Evolutionary conservation across 2,797 vertebrate genomes (phyloP).

Genomic region (Tarsius wallacei): DNA sequence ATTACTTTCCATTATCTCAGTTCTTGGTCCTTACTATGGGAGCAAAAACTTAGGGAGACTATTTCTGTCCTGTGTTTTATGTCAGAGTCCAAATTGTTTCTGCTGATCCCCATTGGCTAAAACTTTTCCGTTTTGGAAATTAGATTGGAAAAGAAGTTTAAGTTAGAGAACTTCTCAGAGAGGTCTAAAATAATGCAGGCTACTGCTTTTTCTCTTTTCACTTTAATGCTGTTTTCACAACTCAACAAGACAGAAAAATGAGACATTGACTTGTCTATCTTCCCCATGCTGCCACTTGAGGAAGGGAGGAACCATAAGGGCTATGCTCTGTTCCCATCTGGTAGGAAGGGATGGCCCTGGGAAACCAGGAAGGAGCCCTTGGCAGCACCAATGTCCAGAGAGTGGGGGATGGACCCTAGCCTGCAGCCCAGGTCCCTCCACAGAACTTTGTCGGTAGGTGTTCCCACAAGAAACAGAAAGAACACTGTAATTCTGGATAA

Average conservation of each 20-base stretch:
- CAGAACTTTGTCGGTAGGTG: background rate
- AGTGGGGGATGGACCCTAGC: background rate
- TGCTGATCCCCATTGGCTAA: background rate
- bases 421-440: background rate
- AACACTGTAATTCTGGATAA: background rate
- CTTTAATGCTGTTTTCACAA: background rate
- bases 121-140: constrained; percentile 3
- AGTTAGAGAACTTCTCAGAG: background rate
- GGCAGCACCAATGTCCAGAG: background rate
- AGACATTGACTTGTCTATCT: background rate
- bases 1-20: background rate
- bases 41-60: background rate
- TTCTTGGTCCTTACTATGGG: background rate
- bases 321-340: background rate
- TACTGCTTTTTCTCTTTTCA: background rate
- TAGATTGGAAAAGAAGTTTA: background rate
- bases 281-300: background rate
- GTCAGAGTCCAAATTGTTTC: background rate
- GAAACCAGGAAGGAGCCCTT: background rate
- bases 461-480: background rate
- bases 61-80: constrained; percentile 4
- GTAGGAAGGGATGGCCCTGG: background rate
- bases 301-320: background rate
- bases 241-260: background rate
- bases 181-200: background rate